Evolutionary conservation across 2,797 vertebrate species (phyloP).

Genomic region (Holocentrus rufus): DNA sequence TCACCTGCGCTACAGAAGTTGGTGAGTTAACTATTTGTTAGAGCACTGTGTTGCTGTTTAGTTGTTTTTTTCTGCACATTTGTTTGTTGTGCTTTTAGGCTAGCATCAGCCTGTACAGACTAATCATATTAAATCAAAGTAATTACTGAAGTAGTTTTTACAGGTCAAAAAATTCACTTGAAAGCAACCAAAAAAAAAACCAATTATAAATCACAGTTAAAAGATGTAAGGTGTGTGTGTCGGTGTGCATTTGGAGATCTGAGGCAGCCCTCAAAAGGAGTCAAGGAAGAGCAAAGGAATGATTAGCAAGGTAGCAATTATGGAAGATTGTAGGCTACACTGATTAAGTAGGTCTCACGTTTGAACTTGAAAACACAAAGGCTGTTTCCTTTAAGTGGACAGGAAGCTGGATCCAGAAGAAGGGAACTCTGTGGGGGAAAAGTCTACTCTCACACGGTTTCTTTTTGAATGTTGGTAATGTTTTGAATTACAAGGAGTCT

Average conservation of each 20-base stretch:
- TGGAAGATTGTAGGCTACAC: conserved; percentile 48
- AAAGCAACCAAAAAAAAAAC: too few relatives aligned
- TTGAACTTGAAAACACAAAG: conserved; percentile 41
- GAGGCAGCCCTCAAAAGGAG: conserved; percentile 16
- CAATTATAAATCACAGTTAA: too few relatives aligned
- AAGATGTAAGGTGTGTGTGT: too few relatives aligned
- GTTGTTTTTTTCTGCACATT: too few relatives aligned
- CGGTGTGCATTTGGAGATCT: too few relatives aligned
- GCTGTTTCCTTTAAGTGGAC: conserved; percentile 60
- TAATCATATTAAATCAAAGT: too few relatives aligned
- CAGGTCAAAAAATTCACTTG: too few relatives aligned
- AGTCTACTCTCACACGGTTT: conserved; percentile 55
- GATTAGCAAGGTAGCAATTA: conserved; percentile 52
- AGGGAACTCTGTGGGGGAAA: conserved; percentile 25
- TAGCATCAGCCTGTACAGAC: too few relatives aligned
- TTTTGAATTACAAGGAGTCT: conserved; percentile 73
- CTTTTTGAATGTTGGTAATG: conserved; percentile 61
- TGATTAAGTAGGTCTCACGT: conserved; percentile 60
- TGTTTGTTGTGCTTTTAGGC: too few relatives aligned
- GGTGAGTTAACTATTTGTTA: conserved; percentile 80
- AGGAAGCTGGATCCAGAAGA: conserved; percentile 62
- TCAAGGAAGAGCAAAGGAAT: conserved; percentile 6
- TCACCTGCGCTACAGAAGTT: conserved; percentile 95
- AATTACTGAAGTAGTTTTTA: too few relatives aligned
- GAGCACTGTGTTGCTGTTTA: too few relatives aligned